These are phyloP conservation scores for Argyra leucocephala DNA, from an alignment of 2,888 invertebrate genomes.

Conservation along the genomic window DNA sequence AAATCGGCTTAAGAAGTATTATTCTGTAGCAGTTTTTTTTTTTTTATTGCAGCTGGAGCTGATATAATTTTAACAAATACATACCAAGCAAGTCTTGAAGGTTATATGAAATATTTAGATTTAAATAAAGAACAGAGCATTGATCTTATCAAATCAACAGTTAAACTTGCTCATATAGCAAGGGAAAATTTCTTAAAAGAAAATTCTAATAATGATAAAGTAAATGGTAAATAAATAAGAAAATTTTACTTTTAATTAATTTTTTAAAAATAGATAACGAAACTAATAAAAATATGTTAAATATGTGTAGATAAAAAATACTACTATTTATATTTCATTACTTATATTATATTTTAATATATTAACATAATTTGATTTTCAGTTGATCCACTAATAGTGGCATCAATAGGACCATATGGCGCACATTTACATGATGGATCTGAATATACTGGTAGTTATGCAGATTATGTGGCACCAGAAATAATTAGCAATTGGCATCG, in stretches of 20 bases:
- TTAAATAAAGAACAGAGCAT: constrained; percentile 58
- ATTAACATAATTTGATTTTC: background rate
- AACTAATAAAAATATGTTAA: too few relatives aligned
- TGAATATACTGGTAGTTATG: constrained; percentile 83
- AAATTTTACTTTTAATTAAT: background rate
- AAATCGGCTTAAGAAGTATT: too few relatives aligned
- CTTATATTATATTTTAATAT: background rate
- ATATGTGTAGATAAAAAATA: too few relatives aligned
- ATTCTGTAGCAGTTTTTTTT: background rate
- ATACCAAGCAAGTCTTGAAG: constrained; percentile 75
- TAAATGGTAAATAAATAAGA: constrained; percentile 11
- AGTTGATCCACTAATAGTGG: constrained; percentile 58
- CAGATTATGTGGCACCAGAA: constrained; percentile 54
- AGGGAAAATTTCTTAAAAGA: constrained; percentile 53
- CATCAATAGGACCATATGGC: constrained; percentile 88
- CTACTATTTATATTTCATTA: too few relatives aligned
- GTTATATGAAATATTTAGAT: constrained; percentile 65
- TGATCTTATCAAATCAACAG: constrained; percentile 64
- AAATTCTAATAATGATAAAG: constrained; percentile 41
- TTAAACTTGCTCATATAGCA: constrained; percentile 63
- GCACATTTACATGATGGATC: constrained; percentile 84
- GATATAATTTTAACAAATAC: constrained; percentile 81
- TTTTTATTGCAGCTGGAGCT: constrained; percentile 60
- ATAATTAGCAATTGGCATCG: constrained; percentile 76
- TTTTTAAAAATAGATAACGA: too few relatives aligned